Percentiles rank a stretch among this genome's conserved stretches.
phyloP scores from a whole-genome alignment of 2,113 vertebrate genomes.

The Brienomyrus brachyistius region DNA sequence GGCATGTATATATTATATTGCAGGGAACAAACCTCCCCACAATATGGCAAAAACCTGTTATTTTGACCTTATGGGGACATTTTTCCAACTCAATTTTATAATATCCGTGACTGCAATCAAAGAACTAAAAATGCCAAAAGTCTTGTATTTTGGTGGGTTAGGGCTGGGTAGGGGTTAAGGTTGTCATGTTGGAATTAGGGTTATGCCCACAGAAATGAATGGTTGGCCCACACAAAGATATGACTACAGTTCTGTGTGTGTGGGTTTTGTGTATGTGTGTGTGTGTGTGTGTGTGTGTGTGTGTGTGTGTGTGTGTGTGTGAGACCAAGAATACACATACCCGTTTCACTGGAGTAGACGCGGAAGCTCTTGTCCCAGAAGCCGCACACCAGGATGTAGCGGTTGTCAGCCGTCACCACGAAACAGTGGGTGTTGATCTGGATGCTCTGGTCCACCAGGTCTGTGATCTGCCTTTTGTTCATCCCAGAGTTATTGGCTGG shows the following conservation, averaged over 20 bases:
- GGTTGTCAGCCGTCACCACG: constrained; percentile 98
- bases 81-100: too few species aligned
- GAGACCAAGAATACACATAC: neutral
- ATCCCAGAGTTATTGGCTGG: constrained; percentile 86
- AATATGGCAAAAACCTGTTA: neutral
- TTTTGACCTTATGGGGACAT: too few species aligned
- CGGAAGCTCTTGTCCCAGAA: constrained; percentile 99
- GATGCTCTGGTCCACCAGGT: constrained; percentile 97
- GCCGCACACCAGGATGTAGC: constrained; percentile 94
- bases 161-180: too few species aligned
- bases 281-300: neutral
- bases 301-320: neutral
- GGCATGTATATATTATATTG: too few species aligned
- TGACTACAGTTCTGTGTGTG: neutral
- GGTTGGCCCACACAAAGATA: too few species aligned
- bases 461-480: constrained; percentile 96
- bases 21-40: too few species aligned
- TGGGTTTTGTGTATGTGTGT: too few species aligned
- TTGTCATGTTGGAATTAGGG: too few species aligned
- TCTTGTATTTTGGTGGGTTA: too few species aligned
- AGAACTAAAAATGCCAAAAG: too few species aligned
- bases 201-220: too few species aligned
- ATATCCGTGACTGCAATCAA: too few species aligned
- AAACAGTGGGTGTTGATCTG: constrained; percentile 97
- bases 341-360: constrained; percentile 81